These are phyloP conservation scores for Eupithecia inturbata DNA, from an alignment of 2,888 invertebrate species.

Conservation along the genomic window DNA sequence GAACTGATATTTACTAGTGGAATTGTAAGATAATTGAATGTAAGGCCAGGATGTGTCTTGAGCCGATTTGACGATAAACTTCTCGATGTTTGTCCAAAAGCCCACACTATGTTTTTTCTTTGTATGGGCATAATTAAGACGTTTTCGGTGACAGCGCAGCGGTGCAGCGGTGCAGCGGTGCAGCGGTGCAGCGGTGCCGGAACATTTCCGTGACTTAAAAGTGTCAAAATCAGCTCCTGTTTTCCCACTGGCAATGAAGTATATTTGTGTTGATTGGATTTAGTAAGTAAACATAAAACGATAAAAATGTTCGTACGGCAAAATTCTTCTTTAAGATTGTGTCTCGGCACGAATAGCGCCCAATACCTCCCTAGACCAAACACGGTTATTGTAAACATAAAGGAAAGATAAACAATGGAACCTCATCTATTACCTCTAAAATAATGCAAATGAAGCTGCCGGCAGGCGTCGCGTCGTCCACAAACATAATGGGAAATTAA, in stretches of 20 bases:
- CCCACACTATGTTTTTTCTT: neutral
- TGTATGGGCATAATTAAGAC: neutral
- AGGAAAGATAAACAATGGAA: constrained; percentile 7
- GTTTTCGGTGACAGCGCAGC: too few relatives aligned
- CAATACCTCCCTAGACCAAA: neutral
- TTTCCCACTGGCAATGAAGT: too few relatives aligned
- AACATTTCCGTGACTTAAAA: neutral
- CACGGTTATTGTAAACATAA: neutral
- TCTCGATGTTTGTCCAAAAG: neutral
- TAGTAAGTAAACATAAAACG: neutral
- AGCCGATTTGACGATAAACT: neutral
- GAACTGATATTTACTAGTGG: neutral
- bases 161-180: too few relatives aligned
- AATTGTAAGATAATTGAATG: neutral
- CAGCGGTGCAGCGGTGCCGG: neutral
- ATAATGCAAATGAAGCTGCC: constrained; percentile 8
- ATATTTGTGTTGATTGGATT: too few relatives aligned
- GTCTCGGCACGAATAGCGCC: neutral
- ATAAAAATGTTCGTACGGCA: neutral
- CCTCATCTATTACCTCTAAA: constrained; percentile 12
- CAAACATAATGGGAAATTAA: constrained; percentile 27
- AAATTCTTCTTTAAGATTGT: neutral
- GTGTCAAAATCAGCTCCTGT: neutral
- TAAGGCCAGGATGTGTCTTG: neutral
- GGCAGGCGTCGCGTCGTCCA: neutral